Base-by-base conservation (phyloP, 2,888 invertebrate genomes). In the Hydrotaea cyrtoneurina region DNA sequence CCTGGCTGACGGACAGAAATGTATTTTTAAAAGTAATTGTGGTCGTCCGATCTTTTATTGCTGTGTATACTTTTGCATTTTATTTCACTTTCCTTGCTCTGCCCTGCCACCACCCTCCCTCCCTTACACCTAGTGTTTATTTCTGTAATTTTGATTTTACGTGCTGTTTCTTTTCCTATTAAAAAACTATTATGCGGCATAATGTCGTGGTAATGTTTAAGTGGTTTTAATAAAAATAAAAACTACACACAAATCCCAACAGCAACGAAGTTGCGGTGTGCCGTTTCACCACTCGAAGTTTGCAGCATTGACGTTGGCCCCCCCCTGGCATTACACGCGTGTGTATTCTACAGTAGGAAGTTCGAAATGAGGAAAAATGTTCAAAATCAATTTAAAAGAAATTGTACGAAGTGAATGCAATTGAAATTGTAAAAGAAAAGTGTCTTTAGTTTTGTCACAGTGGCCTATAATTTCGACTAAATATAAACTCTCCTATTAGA, bases 201-300 rank as follows among this genome's bases (percentile, higher is more conserved):
- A 57, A 81, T 84, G 57, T 81, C 78, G 84, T 75, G 84, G 80
- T 78, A 78, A 78, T 57, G 76, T 85, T 81, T 78, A 81, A 84
- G 78, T 81, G 75, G 73, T 77, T 83, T 43, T 69, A 69, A 39
- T 69, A 69, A 69, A 69, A 69, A 15, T 21, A 43, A 69, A 31
- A 46, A 69, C 36, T 43, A 39, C 66, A 66, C 66, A 66, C 15
- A 69, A 69, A 46, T 69, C 43, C 23, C 43, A 66, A 66, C 66
- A 39, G 10, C 36, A 17, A 13, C 69, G 43, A 62, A 15, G 69
- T 69, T 19, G 46, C 39, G 66, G 39, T 46, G 69, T 31, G n/a
- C 7, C 13, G n/a, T 17, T 17, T 17, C 31, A n/a, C 17, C 69
- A 26, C 59, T 26, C 59, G 2, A 15, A 26, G 15, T 26, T 15